Percentiles rank a stretch among this genome's conserved stretches.
Conservation (phyloP, 2,797 vertebrate species). For the Phoxinus dragarum region DNA sequence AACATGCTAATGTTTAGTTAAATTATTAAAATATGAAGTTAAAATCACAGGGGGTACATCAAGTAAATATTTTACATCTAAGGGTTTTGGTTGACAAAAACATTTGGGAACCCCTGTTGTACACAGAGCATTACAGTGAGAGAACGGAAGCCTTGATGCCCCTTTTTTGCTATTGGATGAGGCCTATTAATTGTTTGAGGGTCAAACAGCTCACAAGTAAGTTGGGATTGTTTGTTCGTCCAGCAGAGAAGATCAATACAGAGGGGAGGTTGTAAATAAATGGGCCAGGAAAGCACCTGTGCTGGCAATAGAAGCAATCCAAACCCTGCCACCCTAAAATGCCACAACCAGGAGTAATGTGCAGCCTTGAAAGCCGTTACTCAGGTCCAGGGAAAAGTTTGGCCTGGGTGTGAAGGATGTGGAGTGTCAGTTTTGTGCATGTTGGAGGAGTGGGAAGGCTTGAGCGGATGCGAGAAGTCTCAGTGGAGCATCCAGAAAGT, state of each 20-base stretch:
- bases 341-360: constrained; percentile 53
- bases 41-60: not conserved
- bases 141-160: constrained; percentile 60
- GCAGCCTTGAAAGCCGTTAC: constrained; percentile 50
- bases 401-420: constrained; percentile 74
- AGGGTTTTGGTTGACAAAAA: not conserved
- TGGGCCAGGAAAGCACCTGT: constrained; percentile 67
- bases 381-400: constrained; percentile 57
- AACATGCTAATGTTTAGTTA: not conserved
- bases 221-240: constrained; percentile 57
- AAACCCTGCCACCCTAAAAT: constrained; percentile 63
- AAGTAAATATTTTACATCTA: not conserved
- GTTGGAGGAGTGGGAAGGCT: constrained; percentile 61
- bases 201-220: constrained; percentile 64
- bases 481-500: constrained; percentile 71
- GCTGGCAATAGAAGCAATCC: constrained; percentile 67
- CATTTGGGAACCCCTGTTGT: not conserved
- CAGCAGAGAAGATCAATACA: constrained; percentile 67
- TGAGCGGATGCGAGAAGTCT: constrained; percentile 73
- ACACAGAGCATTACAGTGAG: not conserved
- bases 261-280: constrained; percentile 68
- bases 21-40: not conserved
- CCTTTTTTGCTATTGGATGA: constrained; percentile 60
- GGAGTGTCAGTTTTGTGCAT: constrained; percentile 57
- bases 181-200: constrained; percentile 72